phyloP scores from a whole-genome alignment of 2,888 invertebrate genomes.

The Andrena dorsata region DNA sequence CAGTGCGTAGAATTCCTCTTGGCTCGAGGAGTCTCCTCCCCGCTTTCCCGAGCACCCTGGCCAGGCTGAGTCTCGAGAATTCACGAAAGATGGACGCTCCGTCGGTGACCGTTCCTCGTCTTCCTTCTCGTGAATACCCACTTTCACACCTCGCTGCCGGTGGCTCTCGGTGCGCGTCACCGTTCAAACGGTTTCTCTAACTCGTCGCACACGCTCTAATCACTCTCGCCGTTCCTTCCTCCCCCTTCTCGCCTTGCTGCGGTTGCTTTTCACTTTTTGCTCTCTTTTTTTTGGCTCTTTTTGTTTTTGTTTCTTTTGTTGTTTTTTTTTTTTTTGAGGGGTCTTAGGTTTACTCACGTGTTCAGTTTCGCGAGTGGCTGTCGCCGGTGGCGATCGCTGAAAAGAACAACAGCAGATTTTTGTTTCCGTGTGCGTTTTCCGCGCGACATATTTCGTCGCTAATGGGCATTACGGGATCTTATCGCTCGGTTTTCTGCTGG shows the following conservation, averaged over 20 bases:
- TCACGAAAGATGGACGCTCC: conserved; percentile 1
- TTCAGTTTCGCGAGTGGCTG: conserved; percentile 81
- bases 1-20: background rate
- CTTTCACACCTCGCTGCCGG: background rate
- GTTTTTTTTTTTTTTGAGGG: conserved; percentile 10
- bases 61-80: conserved; percentile 2
- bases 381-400: conserved; percentile 82
- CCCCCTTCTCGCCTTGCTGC: conserved; percentile 14
- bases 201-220: conserved; percentile 5
- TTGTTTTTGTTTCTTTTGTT: conserved; percentile 20
- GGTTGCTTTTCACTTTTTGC: conserved; percentile 22
- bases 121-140: conserved; percentile 2
- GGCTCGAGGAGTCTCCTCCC: background rate
- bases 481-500: conserved; percentile 17
- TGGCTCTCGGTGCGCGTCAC: background rate
- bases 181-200: background rate
- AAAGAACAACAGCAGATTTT: conserved; percentile 78
- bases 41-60: background rate
- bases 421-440: conserved; percentile 26
- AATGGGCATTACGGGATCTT: conserved; percentile 14
- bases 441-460: conserved; percentile 31
- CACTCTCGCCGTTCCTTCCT: conserved; percentile 1
- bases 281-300: conserved; percentile 22
- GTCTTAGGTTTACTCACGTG: conserved; percentile 66
- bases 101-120: background rate